Base-by-base conservation (phyloP, 2,797 vertebrate species). In the Galago senegalensis region DNA sequence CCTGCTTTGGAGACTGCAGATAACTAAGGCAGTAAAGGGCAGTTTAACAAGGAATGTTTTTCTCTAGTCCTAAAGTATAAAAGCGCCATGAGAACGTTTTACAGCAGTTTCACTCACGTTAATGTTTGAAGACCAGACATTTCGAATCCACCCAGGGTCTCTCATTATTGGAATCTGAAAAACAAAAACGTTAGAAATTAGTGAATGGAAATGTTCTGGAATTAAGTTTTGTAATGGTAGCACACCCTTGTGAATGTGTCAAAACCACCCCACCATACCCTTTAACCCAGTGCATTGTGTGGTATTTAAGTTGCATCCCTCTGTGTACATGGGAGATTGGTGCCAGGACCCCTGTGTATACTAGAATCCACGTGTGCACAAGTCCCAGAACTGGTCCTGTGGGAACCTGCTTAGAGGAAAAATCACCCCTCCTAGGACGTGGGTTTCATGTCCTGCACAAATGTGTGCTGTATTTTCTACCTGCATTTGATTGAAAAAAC, bases 91-190 rank as follows among this genome's bases (percentile, higher is more conserved):
- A 43, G 25, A 27, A 7, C 18, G 2, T 18, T 43, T 49, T 20
- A 1, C 0, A 27, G 76, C 65, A 3, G 0, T 10, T 0, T 9
- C 69, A 98, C 95, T 98, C 98, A 99, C 98, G 0, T 99, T 99
- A 34, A 99, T 92, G 87, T 98, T 98, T 27, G 98, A 97, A 87
- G 98, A 97, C 98, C 98, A 99, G 14, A 99, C 98, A 0, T 98
- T 98, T 96, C 98, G 96, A 87, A 98, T 99, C 98, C 98, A 99
- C 0, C 98, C 98, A 0, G 98, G 98, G 97, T 98, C 98, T 97
- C 97, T 98, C 98, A 99, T 98, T 79, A 98, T 49, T 0, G 98
- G 98, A 95, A 99, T 98, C 98, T 99, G 97, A 87, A 98, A 98
- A 81, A 96, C 93, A 98, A 79, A 88, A 85, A 76, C 34, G 91